Conservation (phyloP, 2,113 vertebrate genomes). For the Silurus glanis region DNA sequence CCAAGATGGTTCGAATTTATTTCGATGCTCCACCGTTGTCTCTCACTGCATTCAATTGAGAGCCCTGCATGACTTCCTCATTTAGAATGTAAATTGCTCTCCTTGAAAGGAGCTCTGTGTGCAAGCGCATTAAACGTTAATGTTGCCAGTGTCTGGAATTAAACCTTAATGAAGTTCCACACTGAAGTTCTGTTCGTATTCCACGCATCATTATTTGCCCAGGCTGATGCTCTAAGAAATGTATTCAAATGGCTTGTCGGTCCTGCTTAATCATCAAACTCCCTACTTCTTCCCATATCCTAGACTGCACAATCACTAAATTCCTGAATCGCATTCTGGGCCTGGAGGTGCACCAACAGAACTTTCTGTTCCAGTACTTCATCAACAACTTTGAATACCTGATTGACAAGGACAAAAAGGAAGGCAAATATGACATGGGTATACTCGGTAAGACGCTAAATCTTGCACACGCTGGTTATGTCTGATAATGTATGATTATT, state of each 20-base stretch:
- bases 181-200: slow-evolving; percentile 2
- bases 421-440: slow-evolving; percentile 99
- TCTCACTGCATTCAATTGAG: not conserved
- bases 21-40: not conserved
- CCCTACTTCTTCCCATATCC: not conserved
- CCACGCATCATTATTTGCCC: slow-evolving; percentile 1
- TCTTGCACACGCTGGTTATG: not conserved
- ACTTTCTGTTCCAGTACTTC: slow-evolving; percentile 96
- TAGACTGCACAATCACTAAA: slow-evolving; percentile 96
- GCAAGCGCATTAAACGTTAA: slow-evolving; percentile 25
- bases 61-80: not conserved
- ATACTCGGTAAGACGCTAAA: slow-evolving; percentile 81
- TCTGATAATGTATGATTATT: no score
- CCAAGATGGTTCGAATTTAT: not conserved
- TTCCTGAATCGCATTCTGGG: slow-evolving; percentile 98
- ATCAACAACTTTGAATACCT: slow-evolving; percentile 95
- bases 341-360: slow-evolving; percentile 95
- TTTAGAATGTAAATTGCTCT: slow-evolving; percentile 16
- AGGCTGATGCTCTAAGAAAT: not conserved
- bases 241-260: not conserved
- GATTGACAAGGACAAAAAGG: slow-evolving; percentile 93
- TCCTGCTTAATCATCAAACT: not conserved
- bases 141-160: slow-evolving; percentile 12
- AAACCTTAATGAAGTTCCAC: slow-evolving; percentile 27
- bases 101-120: not conserved